These are phyloP conservation scores for Drosophila mauritiana DNA, from an alignment of 1,140 invertebrate species.

Conservation along the genomic window DNA sequence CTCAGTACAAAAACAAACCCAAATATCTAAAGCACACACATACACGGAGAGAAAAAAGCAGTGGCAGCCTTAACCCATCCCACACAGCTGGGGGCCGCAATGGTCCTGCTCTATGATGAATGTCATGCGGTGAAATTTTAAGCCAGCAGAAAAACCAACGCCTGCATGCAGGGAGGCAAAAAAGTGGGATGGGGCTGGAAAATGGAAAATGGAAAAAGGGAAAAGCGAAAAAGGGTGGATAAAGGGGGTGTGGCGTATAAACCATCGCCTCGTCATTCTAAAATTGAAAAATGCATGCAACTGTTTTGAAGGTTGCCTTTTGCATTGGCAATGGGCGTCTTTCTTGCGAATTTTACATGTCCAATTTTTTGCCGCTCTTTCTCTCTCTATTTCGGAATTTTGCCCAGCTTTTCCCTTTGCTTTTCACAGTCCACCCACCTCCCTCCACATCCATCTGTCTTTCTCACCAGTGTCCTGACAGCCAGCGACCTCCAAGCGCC, in stretches of 20 bases:
- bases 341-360: slow-evolving; percentile 45
- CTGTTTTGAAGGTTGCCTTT: slow-evolving; percentile 77
- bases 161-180: slow-evolving; percentile 5
- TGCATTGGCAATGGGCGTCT: slow-evolving; percentile 44
- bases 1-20: slow-evolving; percentile 67
- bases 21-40: slow-evolving; percentile 73
- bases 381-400: slow-evolving; percentile 32
- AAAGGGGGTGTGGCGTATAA: slow-evolving; percentile 26
- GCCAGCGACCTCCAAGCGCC: slow-evolving; percentile 69
- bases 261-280: slow-evolving; percentile 56
- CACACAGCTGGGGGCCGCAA: slow-evolving; percentile 49
- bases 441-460: slow-evolving; percentile 34
- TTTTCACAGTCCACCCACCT: background rate
- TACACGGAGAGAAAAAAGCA: slow-evolving; percentile 24
- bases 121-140: slow-evolving; percentile 82
- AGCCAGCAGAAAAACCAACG: slow-evolving; percentile 57
- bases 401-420: background rate
- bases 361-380: slow-evolving; percentile 40
- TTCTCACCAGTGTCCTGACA: slow-evolving; percentile 59
- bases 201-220: background rate
- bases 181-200: background rate
- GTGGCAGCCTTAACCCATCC: slow-evolving; percentile 37
- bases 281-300: slow-evolving; percentile 81
- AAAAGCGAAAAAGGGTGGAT: background rate
- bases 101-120: slow-evolving; percentile 62